These are phyloP conservation scores for Drosophila putrida DNA, from an alignment of 2,888 invertebrate genomes.

Conservation along the genomic window DNA sequence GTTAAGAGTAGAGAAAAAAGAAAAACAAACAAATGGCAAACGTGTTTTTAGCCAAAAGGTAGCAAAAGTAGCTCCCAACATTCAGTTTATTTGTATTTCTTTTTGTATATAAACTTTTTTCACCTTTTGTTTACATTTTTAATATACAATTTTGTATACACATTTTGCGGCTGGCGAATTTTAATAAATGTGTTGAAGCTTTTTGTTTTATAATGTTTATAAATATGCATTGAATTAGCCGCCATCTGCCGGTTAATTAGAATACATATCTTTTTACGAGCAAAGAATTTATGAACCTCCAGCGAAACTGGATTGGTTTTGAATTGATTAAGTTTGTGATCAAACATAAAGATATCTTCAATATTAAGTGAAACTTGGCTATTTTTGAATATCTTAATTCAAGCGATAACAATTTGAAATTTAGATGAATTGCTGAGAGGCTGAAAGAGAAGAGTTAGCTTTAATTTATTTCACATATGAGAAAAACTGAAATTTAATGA, in stretches of 20 bases:
- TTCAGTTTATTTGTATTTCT: slow-evolving; percentile 4
- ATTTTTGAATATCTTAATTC: slow-evolving; percentile 1
- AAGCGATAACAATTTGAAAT: neutral
- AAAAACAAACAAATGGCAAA: slow-evolving; percentile 44
- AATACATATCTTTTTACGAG: slow-evolving; percentile 36
- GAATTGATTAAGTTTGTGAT: slow-evolving; percentile 4
- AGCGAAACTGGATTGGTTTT: slow-evolving; percentile 3
- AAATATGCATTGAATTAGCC: slow-evolving; percentile 65
- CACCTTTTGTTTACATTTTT: slow-evolving; percentile 70
- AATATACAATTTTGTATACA: slow-evolving; percentile 56
- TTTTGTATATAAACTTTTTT: slow-evolving; percentile 9
- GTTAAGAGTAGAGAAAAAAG: slow-evolving; percentile 26
- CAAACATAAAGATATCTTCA: slow-evolving; percentile 5
- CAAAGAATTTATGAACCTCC: slow-evolving; percentile 34
- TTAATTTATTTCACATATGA: neutral
- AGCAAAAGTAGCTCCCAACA: slow-evolving; percentile 34
- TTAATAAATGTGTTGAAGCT: slow-evolving; percentile 42
- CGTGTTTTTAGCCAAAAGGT: slow-evolving; percentile 47
- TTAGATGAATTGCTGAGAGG: neutral
- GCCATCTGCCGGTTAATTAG: slow-evolving; percentile 48
- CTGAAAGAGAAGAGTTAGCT: neutral
- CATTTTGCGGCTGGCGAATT: slow-evolving; percentile 50
- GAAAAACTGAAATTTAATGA: no score
- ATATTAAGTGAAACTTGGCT: neutral
- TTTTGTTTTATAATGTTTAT: slow-evolving; percentile 53